Base-by-base conservation (phyloP, 2,113 vertebrate species). In the Pseudopipra pipra region DNA sequence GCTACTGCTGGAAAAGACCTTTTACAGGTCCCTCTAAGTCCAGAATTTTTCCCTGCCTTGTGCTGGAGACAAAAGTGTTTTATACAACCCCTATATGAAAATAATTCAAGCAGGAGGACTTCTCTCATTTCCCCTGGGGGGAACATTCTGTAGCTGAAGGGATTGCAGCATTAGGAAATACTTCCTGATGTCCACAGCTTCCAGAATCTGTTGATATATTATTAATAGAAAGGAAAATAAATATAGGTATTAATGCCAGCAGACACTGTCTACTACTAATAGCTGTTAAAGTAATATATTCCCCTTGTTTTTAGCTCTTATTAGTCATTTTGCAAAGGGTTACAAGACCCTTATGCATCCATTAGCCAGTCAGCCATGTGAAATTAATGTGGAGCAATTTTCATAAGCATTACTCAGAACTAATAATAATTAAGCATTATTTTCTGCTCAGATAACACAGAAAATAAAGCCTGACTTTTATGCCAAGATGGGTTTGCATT, bases 381-480 rank as follows among this genome's bases (percentile, higher is more conserved):
- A 96, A 97, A 96, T 96, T 96, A 96, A 97, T 96, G 96, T 94
- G 93, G 92, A 97, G 86, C 93, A 95, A 97, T 96, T 97, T 97
- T 95, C 96, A 97, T 89, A 94, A 96, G 93, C 96, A 93, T 96
- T 96, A 96, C 96, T 97, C 96, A 90, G 95, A 92, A 95, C 90
- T 97, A 96, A 95, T 96, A 96, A 97, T 96, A 97, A 97, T 96
- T 97, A 96, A 96, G 92, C 96, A 94, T 96, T 95, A 97, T 97
- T 97, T 97, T 96, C 96, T 96, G 95, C 93, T 96, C 93, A 97
- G 96, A 97, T 96, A 94, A 96, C 93, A 97, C 88, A 92, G 88
- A 96, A 96, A 96, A 95, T 96, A 93, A 96, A 96, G 96, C 49
- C 95, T 92, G 95, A 94, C 93, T 97, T 93, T 95, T 96, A 93